Conservation (phyloP, 1,140 invertebrate species). For the Drosophila persimilis region DNA sequence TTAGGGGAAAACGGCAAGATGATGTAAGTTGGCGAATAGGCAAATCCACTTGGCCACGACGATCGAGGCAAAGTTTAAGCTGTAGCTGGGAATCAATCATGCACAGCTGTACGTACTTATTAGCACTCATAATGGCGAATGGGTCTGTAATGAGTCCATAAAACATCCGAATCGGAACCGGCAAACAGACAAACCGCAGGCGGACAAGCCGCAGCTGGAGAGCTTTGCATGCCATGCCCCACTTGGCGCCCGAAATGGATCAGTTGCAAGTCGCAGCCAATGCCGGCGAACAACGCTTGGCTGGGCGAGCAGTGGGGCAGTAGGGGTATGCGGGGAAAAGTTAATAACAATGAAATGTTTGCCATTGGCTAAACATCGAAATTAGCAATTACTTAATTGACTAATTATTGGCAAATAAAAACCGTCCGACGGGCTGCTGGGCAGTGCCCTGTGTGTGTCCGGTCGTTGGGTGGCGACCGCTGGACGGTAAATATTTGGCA, state of each 20-base stretch:
- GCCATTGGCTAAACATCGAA: conserved; percentile 57
- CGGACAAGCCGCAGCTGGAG: background rate
- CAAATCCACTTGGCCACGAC: background rate
- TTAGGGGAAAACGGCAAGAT: too few species aligned
- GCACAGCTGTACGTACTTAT: background rate
- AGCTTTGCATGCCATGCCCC: conserved; percentile 6
- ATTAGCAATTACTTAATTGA: conserved; percentile 68
- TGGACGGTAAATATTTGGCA: conserved; percentile 62
- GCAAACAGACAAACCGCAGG: conserved; percentile 5
- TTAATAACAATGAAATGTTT: conserved; percentile 53
- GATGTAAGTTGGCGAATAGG: background rate
- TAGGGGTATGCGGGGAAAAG: conserved; percentile 17
- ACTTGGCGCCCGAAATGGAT: conserved; percentile 37
- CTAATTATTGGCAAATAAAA: conserved; percentile 70
- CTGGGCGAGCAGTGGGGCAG: conserved; percentile 10
- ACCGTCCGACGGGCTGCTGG: conserved; percentile 2
- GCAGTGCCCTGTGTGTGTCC: conserved; percentile 10
- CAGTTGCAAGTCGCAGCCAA: conserved; percentile 13
- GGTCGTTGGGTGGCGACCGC: conserved; percentile 16
- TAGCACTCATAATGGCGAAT: too few species aligned
- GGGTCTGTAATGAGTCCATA: too few species aligned
- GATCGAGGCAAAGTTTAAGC: background rate
- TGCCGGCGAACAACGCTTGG: conserved; percentile 19
- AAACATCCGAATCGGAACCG: background rate
- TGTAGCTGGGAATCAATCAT: conserved; percentile 6